Base-by-base conservation (phyloP, 2,113 vertebrate species). In the Tinamus guttatus region DNA sequence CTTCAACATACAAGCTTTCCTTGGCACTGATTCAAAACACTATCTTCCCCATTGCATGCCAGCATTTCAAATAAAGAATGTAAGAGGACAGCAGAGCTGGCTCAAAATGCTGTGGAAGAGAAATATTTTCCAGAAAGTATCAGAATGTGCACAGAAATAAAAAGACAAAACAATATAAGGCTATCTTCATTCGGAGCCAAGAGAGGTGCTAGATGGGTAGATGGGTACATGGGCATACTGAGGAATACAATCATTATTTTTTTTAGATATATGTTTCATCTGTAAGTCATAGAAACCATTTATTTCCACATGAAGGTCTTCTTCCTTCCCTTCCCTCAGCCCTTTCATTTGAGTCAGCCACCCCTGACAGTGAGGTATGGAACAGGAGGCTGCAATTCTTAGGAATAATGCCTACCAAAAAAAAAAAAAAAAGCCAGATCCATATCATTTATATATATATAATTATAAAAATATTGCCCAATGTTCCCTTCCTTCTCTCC, bases 131-230 rank as follows among this genome's bases (percentile, higher is more conserved):
- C 69, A 49, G 13, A 67, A 85, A 77, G 25, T 6, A 1, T 64
- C 68, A 70, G 12, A 12, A 30, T 32, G 14, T 11, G 6, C 24
- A 51, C 6, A 58, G 41, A 38, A 80, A 85, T 25, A 75, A 85
- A 30, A 12, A 74, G 13, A 21, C 2, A 75, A 77, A 59, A n/a
- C 2, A 64, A 73, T 76, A 62, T 17, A 41, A 36, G 24, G 41
- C 1, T 2, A 34, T 45, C 12, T 14, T 85, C 62, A 2, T 18
- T 74, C 64, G 77, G 34, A 38, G 5, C 19, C 14, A 34, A 45
- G 41, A 73, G 16, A 60, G 1, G 0, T 0, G 0, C 52, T n/a
- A 74, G 3, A 45, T 74, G 18, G 38, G 77, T 45, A n/a, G n/a
- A n/a, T n/a, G n/a, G n/a, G 9, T 70, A 17, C 7, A 36, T 19